Evolutionary conservation across 2,797 vertebrate species (phyloP).

Genomic region (Silurus aristotelis): DNA sequence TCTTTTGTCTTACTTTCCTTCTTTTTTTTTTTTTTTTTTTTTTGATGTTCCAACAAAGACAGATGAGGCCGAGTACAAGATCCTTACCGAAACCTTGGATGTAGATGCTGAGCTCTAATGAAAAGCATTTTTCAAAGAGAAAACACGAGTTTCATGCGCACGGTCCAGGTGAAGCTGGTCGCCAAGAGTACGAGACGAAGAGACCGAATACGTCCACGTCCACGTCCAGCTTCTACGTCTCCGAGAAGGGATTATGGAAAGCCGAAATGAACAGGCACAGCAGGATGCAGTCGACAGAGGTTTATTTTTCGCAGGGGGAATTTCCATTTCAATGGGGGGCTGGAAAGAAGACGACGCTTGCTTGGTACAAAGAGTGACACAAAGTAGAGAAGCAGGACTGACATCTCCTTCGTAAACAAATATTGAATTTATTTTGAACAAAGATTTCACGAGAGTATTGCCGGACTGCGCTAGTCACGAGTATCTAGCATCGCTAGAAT

Average conservation of each 20-base stretch:
- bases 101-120: neutral
- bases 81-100: conserved; percentile 1
- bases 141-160: neutral
- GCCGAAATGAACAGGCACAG: conserved; percentile 48
- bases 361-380: conserved; percentile 25
- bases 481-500: neutral
- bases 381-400: neutral
- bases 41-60: conserved; percentile 11
- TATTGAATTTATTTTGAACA: neutral
- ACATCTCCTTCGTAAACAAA: neutral
- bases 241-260: conserved; percentile 47
- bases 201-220: neutral
- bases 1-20: conserved; percentile 9
- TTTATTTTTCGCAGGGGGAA: conserved; percentile 43
- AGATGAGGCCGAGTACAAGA: neutral
- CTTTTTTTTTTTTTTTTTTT: neutral
- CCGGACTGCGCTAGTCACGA: neutral
- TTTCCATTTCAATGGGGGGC: conserved; percentile 53
- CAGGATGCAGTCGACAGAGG: conserved; percentile 37
- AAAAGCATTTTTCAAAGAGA: conserved; percentile 20
- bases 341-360: conserved; percentile 28
- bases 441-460: neutral
- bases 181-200: neutral
- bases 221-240: neutral
- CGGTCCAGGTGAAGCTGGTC: neutral